These are phyloP conservation scores for Danio tinwini DNA, from an alignment of 2,797 vertebrate species.

Conservation along the genomic window DNA sequence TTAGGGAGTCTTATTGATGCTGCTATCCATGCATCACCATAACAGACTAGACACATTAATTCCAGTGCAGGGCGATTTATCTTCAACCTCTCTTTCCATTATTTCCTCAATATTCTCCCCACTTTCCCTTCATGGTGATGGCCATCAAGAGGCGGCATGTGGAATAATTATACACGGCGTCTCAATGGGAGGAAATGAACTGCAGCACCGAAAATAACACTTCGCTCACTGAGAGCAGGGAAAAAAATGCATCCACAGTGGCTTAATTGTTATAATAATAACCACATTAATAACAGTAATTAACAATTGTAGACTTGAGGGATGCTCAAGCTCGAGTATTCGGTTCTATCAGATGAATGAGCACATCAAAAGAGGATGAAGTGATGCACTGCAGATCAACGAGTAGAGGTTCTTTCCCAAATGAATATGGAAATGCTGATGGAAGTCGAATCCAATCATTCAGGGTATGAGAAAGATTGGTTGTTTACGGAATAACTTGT, in stretches of 20 bases:
- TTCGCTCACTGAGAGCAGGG: conserved; percentile 45
- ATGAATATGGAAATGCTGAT: neutral
- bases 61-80: neutral
- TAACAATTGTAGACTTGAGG: conserved; percentile 35
- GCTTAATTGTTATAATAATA: conserved; percentile 64
- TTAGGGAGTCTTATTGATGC: neutral
- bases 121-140: conserved; percentile 43
- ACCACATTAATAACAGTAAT: conserved; percentile 46
- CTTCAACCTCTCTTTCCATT: conserved; percentile 20
- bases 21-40: conserved; percentile 8
- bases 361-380: conserved; percentile 10
- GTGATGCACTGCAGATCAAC: conserved; percentile 2
- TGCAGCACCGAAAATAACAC: conserved; percentile 49
- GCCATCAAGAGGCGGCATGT: conserved; percentile 53
- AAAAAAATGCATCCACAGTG: conserved; percentile 61
- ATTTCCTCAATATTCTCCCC: conserved; percentile 14
- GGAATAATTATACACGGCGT: conserved; percentile 64
- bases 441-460: neutral
- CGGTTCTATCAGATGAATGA: conserved; percentile 12
- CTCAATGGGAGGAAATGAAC: conserved; percentile 55
- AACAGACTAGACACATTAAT: conserved; percentile 10
- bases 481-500: neutral
- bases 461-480: neutral
- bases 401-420: neutral
- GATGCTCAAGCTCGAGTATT: conserved; percentile 1